Percentiles rank a stretch among this genome's conserved stretches.
These are phyloP conservation scores for Haliclona indistincta DNA, from an alignment of 37 sponge, comb jelly and placozoan genomes.

Conservation along the genomic window DNA sequence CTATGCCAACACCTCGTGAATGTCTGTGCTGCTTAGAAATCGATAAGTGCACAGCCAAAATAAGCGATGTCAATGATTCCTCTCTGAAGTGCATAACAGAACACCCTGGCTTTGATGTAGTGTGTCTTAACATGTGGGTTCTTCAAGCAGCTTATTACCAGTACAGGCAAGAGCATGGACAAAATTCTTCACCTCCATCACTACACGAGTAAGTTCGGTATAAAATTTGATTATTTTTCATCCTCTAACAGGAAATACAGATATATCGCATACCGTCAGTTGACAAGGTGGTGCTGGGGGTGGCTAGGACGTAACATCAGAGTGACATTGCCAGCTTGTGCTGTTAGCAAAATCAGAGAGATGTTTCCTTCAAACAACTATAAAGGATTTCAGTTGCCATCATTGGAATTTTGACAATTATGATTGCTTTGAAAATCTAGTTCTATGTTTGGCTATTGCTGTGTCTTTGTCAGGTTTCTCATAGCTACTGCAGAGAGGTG, in stretches of 20 bases:
- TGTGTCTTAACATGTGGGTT: conserved; percentile 52
- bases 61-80: background rate
- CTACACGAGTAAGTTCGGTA: background rate
- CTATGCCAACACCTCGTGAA: conserved; percentile 5
- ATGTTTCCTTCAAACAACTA: conserved; percentile 21
- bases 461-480: conserved; percentile 31
- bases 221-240: conserved; percentile 21
- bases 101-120: conserved; percentile 50
- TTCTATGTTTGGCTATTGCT: conserved; percentile 22
- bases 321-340: conserved; percentile 1
- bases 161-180: conserved; percentile 19
- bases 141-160: conserved; percentile 52
- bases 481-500: conserved; percentile 11
- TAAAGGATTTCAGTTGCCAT: conserved; percentile 26
- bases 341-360: conserved; percentile 14
- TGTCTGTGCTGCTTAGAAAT: conserved; percentile 17
- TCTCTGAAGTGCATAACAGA: conserved; percentile 32
- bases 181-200: too few relatives aligned
- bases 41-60: conserved; percentile 9
- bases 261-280: conserved; percentile 35
- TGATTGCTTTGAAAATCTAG: conserved; percentile 12
- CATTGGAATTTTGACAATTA: background rate
- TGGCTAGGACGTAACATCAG: conserved; percentile 27
- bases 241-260: conserved; percentile 6
- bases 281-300: conserved; percentile 39